Evolutionary conservation across 2,797 vertebrate species (phyloP).

Genomic region (Pseudochirops corinnae): DNA sequence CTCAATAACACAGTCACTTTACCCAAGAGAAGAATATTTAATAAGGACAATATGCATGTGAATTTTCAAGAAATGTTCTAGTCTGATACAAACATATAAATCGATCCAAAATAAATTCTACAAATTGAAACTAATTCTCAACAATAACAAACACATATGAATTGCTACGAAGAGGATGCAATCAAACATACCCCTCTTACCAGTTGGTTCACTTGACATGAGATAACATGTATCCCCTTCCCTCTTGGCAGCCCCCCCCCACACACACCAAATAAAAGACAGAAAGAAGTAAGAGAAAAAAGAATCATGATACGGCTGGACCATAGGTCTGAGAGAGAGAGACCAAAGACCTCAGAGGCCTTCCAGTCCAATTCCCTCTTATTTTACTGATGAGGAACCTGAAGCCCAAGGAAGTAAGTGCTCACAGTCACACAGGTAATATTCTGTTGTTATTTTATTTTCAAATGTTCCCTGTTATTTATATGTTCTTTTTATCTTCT

Average conservation of each 20-base stretch:
- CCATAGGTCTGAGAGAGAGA: not conserved
- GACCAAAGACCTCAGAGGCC: not conserved
- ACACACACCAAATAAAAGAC: not conserved
- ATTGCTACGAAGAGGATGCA: not conserved
- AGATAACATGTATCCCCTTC: not conserved
- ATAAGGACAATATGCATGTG: not conserved
- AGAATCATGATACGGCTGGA: not conserved
- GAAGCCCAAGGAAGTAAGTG: not conserved
- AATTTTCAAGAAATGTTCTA: not conserved
- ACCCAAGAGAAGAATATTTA: not conserved
- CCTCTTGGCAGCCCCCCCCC: no score
- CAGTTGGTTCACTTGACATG: not conserved
- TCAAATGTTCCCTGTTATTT: not conserved
- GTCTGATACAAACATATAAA: not conserved
- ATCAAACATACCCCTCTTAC: not conserved
- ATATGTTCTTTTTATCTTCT: not conserved
- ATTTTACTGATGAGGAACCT: not conserved
- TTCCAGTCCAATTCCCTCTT: not conserved
- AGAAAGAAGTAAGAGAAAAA: not conserved
- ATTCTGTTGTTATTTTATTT: not conserved
- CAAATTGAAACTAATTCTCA: not conserved
- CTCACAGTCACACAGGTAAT: not conserved
- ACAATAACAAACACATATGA: not conserved
- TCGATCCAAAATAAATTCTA: not conserved
- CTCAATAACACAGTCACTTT: not conserved